Evolutionary conservation across 2,888 invertebrate species (phyloP), one percentile per base, ranked within the genome.

Genomic region (Rhabditoides inermis): DNA sequence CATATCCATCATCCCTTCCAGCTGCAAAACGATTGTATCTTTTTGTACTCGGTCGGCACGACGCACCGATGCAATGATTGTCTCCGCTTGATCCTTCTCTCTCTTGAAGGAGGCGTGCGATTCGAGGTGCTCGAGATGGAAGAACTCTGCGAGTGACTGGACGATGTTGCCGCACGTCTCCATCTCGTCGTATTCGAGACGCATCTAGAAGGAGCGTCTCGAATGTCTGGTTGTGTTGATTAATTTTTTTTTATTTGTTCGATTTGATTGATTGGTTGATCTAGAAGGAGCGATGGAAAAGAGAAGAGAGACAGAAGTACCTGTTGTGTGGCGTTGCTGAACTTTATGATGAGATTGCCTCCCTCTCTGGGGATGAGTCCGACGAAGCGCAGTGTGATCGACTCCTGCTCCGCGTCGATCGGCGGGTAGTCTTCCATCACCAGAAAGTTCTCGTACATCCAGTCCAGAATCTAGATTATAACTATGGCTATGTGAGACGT

Each of bases 1-100:
- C 12, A 69, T 63, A 27, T 62, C 61, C 36, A 69, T 68, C 58
- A 68, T 60, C 7, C 60, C 60, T 23, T 74, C 72, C 49, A 73
- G 62, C 71, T 73, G 45, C 32, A 64, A 42, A 25, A 12, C 2
- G 15, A 26, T 37, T 35, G 41, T 22, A 18, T n/a, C n/a, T n/a
- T n/a, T n/a, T n/a, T n/a, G n/a, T n/a, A n/a, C n/a, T n/a, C n/a
- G n/a, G n/a, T n/a, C n/a, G n/a, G n/a, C n/a, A n/a, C n/a, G n/a
- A 22, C 48, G 44, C 15, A 70, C 70, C 54, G 63, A 60, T 10
- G 48, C 49, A 36, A 72, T 54, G 39, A 66, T 66, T 25, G 53
- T 59, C 23, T 64, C 59, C 22, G 65, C 60, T 45, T 61, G 61
- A 7, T 59, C 53, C 49, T 67, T 55, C 20, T 60, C 54, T 15